A percentile compares a stretch with the other conserved stretches of the same genome.
phyloP scores from a whole-genome alignment of 2,797 vertebrate genomes.

The Nasua narica region DNA sequence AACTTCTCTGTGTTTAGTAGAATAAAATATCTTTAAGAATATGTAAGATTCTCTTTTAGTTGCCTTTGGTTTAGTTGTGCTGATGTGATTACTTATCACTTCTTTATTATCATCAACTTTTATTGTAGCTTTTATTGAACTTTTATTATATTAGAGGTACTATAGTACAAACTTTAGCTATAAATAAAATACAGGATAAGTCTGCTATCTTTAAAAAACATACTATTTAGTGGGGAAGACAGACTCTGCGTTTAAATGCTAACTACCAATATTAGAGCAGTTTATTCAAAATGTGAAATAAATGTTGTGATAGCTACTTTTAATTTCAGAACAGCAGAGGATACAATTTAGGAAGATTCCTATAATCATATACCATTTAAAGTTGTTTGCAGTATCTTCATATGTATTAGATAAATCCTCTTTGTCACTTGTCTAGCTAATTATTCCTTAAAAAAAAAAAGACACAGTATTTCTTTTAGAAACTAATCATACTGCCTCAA shows the following conservation, averaged over 20 bases:
- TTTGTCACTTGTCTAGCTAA: neutral
- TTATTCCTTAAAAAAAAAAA: neutral
- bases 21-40: neutral
- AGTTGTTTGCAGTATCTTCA: neutral
- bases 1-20: neutral
- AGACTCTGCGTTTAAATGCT: neutral
- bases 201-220: neutral
- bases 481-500: neutral
- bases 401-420: neutral
- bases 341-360: neutral
- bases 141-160: neutral
- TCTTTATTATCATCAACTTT: neutral
- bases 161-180: neutral
- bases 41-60: neutral
- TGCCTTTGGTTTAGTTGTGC: neutral
- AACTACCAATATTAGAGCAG: neutral
- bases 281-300: conserved; percentile 14
- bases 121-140: neutral
- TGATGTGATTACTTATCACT: neutral
- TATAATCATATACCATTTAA: neutral
- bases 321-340: neutral
- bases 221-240: neutral
- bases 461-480: neutral
- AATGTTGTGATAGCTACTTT: neutral
- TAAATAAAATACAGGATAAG: neutral